Evolutionary conservation across 2,113 vertebrate genomes (phyloP), one percentile per base, ranked within the genome.

Genomic region (Neofelis nebulosa): DNA sequence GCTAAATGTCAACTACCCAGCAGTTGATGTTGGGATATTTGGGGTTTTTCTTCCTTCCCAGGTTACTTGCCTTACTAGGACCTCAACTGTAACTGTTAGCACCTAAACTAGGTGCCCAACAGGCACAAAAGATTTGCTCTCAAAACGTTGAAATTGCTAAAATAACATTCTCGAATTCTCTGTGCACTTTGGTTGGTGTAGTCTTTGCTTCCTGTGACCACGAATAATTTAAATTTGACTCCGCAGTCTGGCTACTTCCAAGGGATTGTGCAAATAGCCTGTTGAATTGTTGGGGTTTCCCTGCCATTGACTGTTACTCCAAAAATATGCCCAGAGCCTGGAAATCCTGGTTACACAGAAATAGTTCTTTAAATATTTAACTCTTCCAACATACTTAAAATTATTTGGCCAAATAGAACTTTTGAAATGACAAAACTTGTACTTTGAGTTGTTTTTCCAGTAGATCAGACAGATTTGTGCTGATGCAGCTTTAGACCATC

Each of bases 141-240:
- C 55, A 45, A 45, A 45, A 45, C 16, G 21, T 76, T 85, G 57
- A 84, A 94, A 66, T 79, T 95, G 94, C 83, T 82, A 48, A 48
- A 91, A 27, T 90, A 41, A 89, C 9, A 36, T 87, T 95, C 93
- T 97, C 73, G 29, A 41, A 1, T 68, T 93, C 76, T 45, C 91
- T 92, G 27, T 95, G 15, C 90, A 90, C 14, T 89, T 90, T 48
- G 76, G 23, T 87, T 89, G n/a, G 25, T 96, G 16, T 76, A 87
- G 52, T 83, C 73, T 84, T 88, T 96, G 91, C 57, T 74, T 94
- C 50, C 63, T 76, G 2, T 89, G 81, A 41, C 71, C 36, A 38
- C 81, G 45, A 92, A 84, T 97, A 93, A 95, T 81, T 93, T 94
- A 97, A 94, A 94, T 96, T 97, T 82, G 61, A 97, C 79, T 95